A percentile compares a stretch with the other conserved stretches of the same genome.
Conservation (phyloP, 2,888 invertebrate species). For the Hydrotaea cyrtoneurina region DNA sequence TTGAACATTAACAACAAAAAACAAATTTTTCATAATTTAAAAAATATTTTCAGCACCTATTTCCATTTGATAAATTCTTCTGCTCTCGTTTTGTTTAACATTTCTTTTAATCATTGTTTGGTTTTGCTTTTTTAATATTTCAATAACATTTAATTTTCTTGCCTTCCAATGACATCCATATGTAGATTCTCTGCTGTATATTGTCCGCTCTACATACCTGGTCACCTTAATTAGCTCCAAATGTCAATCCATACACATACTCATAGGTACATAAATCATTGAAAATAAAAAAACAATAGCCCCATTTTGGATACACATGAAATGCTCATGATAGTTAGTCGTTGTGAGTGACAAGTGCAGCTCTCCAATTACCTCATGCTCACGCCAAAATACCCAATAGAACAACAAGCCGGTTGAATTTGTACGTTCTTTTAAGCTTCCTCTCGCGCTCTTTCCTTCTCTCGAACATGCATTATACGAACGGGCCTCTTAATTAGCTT, state of each 20-base stretch:
- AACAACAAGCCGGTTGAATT: constrained; percentile 2
- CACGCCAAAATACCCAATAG: not conserved
- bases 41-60: too few relatives aligned
- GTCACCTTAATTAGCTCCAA: constrained; percentile 31
- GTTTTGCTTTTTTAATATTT: too few relatives aligned
- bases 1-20: too few relatives aligned
- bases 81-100: too few relatives aligned
- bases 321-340: not conserved
- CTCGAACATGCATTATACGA: not conserved
- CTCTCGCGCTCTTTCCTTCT: not conserved
- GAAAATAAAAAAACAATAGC: not conserved
- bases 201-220: constrained; percentile 2
- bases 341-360: not conserved
- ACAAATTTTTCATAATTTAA: too few relatives aligned
- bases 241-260: not conserved
- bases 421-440: not conserved
- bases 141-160: too few relatives aligned
- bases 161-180: too few relatives aligned
- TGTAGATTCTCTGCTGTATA: too few relatives aligned
- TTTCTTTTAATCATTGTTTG: too few relatives aligned
- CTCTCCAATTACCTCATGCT: constrained; percentile 4
- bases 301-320: constrained; percentile 14
- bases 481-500: not conserved
- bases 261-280: not conserved
- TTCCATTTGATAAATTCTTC: too few relatives aligned